These are phyloP conservation scores for Hypomecis punctinalis DNA, from an alignment of 2,888 invertebrate genomes.

Conservation along the genomic window DNA sequence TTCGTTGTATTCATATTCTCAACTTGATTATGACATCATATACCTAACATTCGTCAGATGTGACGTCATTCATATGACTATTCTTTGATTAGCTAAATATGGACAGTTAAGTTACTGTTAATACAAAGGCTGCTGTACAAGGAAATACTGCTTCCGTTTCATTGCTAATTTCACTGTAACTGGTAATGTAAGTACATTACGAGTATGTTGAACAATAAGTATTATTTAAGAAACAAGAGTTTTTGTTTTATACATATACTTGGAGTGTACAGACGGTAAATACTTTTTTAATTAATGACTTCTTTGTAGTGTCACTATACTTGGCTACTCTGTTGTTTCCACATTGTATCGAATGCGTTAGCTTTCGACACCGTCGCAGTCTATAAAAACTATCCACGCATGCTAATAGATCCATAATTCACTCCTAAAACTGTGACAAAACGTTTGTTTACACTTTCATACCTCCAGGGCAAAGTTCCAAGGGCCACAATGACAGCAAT, in stretches of 20 bases:
- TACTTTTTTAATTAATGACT: no score
- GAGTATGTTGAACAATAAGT: no score
- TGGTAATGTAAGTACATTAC: background rate
- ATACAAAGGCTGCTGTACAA: background rate
- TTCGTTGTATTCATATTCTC: background rate
- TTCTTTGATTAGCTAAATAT: slow-evolving; percentile 11
- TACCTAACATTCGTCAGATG: background rate
- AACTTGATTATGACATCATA: background rate
- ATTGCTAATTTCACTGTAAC: background rate
- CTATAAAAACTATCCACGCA: no score
- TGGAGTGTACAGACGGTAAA: no score
- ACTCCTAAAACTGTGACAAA: slow-evolving; percentile 1
- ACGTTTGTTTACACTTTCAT: slow-evolving; percentile 15
- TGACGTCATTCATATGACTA: slow-evolving; percentile 13
- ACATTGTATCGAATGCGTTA: no score
- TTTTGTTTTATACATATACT: no score
- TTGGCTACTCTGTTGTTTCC: no score
- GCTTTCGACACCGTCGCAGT: no score
- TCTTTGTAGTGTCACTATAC: no score
- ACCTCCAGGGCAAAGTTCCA: slow-evolving; percentile 25
- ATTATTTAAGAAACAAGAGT: no score
- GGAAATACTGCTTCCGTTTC: slow-evolving; percentile 10
- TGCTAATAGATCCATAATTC: background rate
- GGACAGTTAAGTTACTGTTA: slow-evolving; percentile 6
- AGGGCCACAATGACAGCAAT: slow-evolving; percentile 17